Conservation (phyloP, 2,113 vertebrate genomes). For the Variabilichromis moorii region DNA sequence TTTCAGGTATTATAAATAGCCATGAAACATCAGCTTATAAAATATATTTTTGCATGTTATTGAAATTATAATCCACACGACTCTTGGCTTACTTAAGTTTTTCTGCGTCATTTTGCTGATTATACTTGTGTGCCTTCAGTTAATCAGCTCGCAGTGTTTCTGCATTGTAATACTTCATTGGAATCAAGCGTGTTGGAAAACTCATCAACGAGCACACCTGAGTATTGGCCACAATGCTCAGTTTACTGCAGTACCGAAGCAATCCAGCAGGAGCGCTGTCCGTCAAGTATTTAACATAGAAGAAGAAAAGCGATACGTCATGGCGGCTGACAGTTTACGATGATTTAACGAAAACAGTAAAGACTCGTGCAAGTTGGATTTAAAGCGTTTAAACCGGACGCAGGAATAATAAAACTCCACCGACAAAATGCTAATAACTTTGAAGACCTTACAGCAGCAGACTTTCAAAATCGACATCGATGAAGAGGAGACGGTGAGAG, state of each 20-base stretch:
- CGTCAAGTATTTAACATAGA: not conserved
- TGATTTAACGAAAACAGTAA: conserved; percentile 64
- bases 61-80: not conserved
- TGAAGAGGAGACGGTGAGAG: conserved; percentile 77
- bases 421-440: conserved; percentile 84
- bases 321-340: conserved; percentile 73
- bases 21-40: not conserved
- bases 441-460: conserved; percentile 93
- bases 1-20: not conserved
- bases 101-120: not conserved
- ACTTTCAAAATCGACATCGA: conserved; percentile 91
- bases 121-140: not conserved
- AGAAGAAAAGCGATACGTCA: conserved; percentile 59
- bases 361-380: conserved; percentile 35
- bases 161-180: not conserved
- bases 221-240: not conserved
- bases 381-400: not conserved
- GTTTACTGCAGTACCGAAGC: not conserved
- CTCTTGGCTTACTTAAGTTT: not conserved
- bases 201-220: not conserved
- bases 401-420: not conserved
- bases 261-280: not conserved
- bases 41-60: not conserved
- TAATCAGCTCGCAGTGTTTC: not conserved
- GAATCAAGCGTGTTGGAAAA: not conserved